A percentile compares a stretch with the other conserved stretches of the same genome.
Evolutionary conservation across 2,888 invertebrate species (phyloP).

Genomic region (Mesochorus sp.): DNA sequence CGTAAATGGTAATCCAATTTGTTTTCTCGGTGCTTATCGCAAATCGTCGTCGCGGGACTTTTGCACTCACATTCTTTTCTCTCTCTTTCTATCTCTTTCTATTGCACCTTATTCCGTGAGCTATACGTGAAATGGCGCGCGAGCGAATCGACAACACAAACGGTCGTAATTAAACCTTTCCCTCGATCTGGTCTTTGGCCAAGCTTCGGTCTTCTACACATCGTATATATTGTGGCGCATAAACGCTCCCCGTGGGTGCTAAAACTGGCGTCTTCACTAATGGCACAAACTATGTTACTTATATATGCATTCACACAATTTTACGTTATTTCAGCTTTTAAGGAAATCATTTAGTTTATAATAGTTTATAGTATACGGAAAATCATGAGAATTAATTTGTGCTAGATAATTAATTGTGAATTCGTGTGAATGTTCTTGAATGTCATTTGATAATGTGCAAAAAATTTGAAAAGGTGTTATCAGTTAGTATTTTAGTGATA

Average conservation of each 20-base stretch:
- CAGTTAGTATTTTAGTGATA: no score
- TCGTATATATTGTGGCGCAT: slow-evolving; percentile 1
- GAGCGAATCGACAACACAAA: slow-evolving; percentile 59
- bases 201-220: not conserved
- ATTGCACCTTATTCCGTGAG: not conserved
- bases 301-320: no score
- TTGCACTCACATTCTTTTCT: not conserved
- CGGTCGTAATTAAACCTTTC: slow-evolving; percentile 68
- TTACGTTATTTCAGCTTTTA: no score
- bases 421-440: no score
- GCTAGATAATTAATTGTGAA: no score
- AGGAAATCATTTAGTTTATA: no score
- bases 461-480: no score
- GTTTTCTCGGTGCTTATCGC: slow-evolving; percentile 73
- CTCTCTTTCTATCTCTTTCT: not conserved
- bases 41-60: slow-evolving; percentile 60
- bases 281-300: slow-evolving; percentile 18
- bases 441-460: no score
- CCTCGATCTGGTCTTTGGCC: slow-evolving; percentile 47
- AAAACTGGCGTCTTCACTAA: slow-evolving; percentile 27
- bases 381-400: no score
- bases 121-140: slow-evolving; percentile 4
- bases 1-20: slow-evolving; percentile 75
- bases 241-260: not conserved
- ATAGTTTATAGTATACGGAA: no score